Percentiles rank a stretch among this genome's conserved stretches.
Evolutionary conservation across 2,888 invertebrate genomes (phyloP).

Genomic region (Nomada flava): DNA sequence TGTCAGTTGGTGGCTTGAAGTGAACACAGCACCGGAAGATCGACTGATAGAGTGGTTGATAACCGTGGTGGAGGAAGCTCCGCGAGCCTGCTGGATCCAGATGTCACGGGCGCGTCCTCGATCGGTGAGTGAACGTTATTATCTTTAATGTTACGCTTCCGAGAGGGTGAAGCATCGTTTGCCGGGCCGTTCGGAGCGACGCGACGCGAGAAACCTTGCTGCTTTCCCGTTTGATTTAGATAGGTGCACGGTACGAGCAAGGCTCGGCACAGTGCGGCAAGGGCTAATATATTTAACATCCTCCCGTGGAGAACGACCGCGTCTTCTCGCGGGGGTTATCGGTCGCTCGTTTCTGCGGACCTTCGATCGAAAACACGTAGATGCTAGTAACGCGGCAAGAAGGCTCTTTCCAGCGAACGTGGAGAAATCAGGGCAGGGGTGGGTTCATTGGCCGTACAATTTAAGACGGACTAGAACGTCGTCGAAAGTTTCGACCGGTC

Average conservation of each 20-base stretch:
- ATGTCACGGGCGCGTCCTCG: constrained; percentile 60
- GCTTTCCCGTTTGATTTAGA: neutral
- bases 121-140: constrained; percentile 56
- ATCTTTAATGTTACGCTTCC: neutral
- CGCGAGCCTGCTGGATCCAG: constrained; percentile 43
- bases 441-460: constrained; percentile 68
- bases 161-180: neutral
- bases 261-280: neutral
- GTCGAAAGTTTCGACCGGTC: constrained; percentile 65
- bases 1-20: constrained; percentile 70
- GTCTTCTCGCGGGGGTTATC: neutral
- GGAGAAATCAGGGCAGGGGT: constrained; percentile 68
- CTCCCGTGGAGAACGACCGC: too few species aligned
- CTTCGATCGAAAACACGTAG: neutral
- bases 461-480: constrained; percentile 64
- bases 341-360: neutral
- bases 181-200: neutral
- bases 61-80: constrained; percentile 11
- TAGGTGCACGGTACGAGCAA: neutral
- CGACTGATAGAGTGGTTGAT: constrained; percentile 2
- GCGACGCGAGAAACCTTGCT: neutral
- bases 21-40: constrained; percentile 39
- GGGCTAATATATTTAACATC: neutral
- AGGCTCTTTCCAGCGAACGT: constrained; percentile 61
- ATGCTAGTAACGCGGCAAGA: neutral